Conservation (phyloP, 2,113 vertebrate genomes). For the Phaethon lepturus region DNA sequence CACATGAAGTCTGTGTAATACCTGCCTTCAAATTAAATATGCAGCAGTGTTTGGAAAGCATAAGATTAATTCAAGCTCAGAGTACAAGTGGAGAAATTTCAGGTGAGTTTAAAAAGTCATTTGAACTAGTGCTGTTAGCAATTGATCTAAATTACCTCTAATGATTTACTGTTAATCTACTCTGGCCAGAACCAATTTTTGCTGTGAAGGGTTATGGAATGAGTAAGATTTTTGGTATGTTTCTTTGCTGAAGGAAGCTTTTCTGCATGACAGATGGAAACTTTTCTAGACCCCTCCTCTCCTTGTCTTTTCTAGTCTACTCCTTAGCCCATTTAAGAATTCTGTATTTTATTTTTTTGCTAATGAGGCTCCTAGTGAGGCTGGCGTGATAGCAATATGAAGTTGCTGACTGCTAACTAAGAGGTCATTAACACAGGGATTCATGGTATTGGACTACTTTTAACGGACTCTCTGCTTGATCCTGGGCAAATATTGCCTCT, state of each 20-base stretch:
- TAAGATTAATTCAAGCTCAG: not conserved
- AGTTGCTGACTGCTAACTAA: not conserved
- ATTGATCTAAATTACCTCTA: constrained; percentile 24
- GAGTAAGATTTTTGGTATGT: not conserved
- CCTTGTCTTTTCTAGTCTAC: not conserved
- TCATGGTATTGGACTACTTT: not conserved
- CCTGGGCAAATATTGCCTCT: not conserved
- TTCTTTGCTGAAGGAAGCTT: not conserved
- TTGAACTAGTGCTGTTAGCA: not conserved
- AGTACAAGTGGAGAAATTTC: not conserved
- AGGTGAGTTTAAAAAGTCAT: constrained; percentile 3
- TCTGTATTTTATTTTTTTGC: not conserved
- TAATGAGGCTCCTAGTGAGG: not conserved
- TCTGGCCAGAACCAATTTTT: not conserved
- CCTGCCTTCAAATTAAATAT: not conserved
- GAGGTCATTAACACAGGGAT: not conserved
- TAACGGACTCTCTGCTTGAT: not conserved
- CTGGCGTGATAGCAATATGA: not conserved
- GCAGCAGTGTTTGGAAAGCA: not conserved
- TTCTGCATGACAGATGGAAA: not conserved
- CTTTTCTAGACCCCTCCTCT: not conserved
- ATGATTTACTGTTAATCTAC: constrained; percentile 27
- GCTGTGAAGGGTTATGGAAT: not conserved
- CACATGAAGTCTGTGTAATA: not conserved
- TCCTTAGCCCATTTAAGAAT: not conserved